Evolutionary conservation across 1,140 invertebrate genomes (phyloP).

Genomic region (Bombus cullumanus): DNA sequence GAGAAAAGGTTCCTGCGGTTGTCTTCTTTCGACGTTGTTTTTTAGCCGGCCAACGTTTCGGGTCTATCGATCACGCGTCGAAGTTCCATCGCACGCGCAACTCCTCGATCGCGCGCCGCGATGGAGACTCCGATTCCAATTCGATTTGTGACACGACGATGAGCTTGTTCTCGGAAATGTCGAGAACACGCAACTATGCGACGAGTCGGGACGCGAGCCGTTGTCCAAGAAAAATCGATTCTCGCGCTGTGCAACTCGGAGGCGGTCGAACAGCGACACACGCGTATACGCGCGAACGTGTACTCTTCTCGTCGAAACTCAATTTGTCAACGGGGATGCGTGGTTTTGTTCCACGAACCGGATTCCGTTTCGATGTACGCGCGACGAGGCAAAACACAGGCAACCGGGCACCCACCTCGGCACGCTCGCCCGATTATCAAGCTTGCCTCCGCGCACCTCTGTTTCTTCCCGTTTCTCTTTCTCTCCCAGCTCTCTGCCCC

Average conservation of each 20-base stretch:
- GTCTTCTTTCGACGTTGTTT: neutral
- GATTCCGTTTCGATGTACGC: slow-evolving; percentile 77
- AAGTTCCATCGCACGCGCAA: slow-evolving; percentile 1
- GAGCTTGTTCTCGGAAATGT: too few relatives aligned
- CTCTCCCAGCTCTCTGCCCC: slow-evolving; percentile 2
- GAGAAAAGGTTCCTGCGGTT: slow-evolving; percentile 37
- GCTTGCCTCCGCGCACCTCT: slow-evolving; percentile 33
- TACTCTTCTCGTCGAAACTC: slow-evolving; percentile 66
- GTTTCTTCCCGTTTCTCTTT: neutral
- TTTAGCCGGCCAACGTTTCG: slow-evolving; percentile 4
- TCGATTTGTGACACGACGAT: too few relatives aligned
- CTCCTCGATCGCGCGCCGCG: too few relatives aligned
- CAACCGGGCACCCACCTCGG: slow-evolving; percentile 60
- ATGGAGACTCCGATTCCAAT: too few relatives aligned
- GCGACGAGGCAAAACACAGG: slow-evolving; percentile 70
- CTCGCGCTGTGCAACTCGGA: neutral
- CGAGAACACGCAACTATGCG: too few relatives aligned
- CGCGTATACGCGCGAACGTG: slow-evolving; percentile 61
- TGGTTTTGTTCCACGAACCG: slow-evolving; percentile 77
- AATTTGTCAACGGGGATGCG: slow-evolving; percentile 78
- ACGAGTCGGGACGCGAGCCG: neutral
- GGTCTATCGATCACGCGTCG: slow-evolving; percentile 48
- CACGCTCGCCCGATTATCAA: slow-evolving; percentile 72
- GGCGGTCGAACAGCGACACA: slow-evolving; percentile 39
- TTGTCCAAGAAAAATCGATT: neutral